phyloP scores from a whole-genome alignment of 2,888 invertebrate species.

The Epiblema foenella region DNA sequence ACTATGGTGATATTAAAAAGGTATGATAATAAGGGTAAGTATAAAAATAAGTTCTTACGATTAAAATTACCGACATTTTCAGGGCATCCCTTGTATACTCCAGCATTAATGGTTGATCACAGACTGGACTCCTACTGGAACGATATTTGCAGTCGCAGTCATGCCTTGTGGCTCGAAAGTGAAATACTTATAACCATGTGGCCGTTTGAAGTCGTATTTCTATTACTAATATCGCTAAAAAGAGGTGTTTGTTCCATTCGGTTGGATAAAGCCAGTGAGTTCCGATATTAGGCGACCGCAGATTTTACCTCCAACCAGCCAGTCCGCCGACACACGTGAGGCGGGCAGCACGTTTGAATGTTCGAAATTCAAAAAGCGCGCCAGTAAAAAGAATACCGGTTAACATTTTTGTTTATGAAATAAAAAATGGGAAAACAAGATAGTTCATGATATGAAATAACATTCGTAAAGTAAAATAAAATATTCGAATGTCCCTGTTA shows the following conservation, averaged over 20 bases:
- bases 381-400: constrained; percentile 30
- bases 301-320: constrained; percentile 62
- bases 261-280: constrained; percentile 77
- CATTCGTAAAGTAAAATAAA: neutral
- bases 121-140: constrained; percentile 49
- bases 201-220: constrained; percentile 57
- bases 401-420: constrained; percentile 14
- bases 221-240: constrained; percentile 55
- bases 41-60: no score
- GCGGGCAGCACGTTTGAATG: constrained; percentile 49
- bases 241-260: constrained; percentile 66
- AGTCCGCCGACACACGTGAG: constrained; percentile 60
- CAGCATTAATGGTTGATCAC: neutral
- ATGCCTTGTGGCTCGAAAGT: constrained; percentile 62
- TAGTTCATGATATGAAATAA: neutral
- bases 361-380: constrained; percentile 49
- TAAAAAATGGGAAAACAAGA: constrained; percentile 8
- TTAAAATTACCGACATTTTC: no score
- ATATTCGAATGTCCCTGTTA: neutral
- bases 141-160: constrained; percentile 50
- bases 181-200: constrained; percentile 62
- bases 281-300: constrained; percentile 65
- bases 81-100: no score
- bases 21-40: no score
- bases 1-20: no score